Evolutionary conservation across 2,888 invertebrate species (phyloP).

Genomic region (Pseudococcus longispinus): DNA sequence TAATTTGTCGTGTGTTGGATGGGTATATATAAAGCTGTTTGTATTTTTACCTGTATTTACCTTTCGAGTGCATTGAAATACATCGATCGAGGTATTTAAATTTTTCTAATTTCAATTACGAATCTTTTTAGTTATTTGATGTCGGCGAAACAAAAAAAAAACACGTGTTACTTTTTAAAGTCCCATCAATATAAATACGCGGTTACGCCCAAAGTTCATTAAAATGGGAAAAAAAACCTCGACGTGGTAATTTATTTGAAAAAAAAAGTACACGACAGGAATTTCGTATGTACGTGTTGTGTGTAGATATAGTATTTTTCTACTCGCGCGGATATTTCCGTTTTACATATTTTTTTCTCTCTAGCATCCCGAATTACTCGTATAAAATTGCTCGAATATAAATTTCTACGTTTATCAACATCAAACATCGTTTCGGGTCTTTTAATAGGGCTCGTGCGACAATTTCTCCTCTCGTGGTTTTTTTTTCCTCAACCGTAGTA

Average conservation of each 20-base stretch:
- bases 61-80: neutral
- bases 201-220: slow-evolving; percentile 25
- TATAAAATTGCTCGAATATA: slow-evolving; percentile 19
- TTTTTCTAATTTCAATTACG: neutral
- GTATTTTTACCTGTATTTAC: neutral
- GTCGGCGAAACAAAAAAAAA: neutral
- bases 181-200: neutral
- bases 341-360: slow-evolving; percentile 29
- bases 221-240: neutral
- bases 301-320: neutral
- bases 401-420: slow-evolving; percentile 41
- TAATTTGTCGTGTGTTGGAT: slow-evolving; percentile 17
- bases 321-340: slow-evolving; percentile 20
- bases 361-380: neutral
- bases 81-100: neutral
- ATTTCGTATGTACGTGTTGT: neutral
- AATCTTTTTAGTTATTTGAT: neutral
- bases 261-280: neutral
- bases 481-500: neutral
- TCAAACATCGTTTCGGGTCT: slow-evolving; percentile 32
- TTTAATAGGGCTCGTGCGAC: slow-evolving; percentile 27
- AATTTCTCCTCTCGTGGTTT: neutral
- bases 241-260: neutral
- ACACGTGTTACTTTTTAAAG: slow-evolving; percentile 12
- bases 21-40: too few species aligned